These are phyloP conservation scores for Serilophus lunatus DNA, from an alignment of 2,113 vertebrate species.

Conservation along the genomic window DNA sequence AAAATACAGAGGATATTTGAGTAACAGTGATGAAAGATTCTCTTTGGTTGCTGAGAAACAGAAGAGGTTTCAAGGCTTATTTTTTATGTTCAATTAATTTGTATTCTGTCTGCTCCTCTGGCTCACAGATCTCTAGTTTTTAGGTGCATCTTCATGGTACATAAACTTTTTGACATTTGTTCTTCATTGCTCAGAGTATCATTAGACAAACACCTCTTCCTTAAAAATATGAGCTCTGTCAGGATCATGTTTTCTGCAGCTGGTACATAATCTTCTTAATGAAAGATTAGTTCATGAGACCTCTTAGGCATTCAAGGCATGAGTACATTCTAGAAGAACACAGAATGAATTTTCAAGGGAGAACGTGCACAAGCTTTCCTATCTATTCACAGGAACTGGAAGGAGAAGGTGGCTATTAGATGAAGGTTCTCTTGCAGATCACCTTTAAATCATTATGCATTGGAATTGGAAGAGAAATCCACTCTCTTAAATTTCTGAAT, in stretches of 20 bases:
- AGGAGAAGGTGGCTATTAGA: background rate
- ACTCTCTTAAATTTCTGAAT: background rate
- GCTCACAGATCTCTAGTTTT: background rate
- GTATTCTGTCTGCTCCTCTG: background rate
- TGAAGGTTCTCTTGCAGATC: background rate
- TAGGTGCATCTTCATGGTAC: background rate
- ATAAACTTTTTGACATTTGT: background rate
- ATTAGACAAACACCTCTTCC: background rate
- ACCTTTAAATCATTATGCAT: background rate
- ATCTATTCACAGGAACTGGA: background rate
- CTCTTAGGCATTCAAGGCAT: background rate
- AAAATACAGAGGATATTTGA: background rate
- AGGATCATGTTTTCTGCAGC: background rate
- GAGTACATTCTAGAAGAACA: background rate
- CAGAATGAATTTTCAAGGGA: background rate
- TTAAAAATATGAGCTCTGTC: background rate
- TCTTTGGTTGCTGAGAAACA: background rate
- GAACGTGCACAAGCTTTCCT: background rate
- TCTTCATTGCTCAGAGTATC: background rate
- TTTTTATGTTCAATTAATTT: background rate
- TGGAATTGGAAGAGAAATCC: background rate
- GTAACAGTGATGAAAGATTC: background rate
- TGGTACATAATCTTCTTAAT: background rate
- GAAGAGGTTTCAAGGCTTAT: background rate
- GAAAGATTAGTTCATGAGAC: background rate